These are phyloP conservation scores for Drosophila sproati DNA, from an alignment of 1,140 invertebrate species.

Conservation along the genomic window DNA sequence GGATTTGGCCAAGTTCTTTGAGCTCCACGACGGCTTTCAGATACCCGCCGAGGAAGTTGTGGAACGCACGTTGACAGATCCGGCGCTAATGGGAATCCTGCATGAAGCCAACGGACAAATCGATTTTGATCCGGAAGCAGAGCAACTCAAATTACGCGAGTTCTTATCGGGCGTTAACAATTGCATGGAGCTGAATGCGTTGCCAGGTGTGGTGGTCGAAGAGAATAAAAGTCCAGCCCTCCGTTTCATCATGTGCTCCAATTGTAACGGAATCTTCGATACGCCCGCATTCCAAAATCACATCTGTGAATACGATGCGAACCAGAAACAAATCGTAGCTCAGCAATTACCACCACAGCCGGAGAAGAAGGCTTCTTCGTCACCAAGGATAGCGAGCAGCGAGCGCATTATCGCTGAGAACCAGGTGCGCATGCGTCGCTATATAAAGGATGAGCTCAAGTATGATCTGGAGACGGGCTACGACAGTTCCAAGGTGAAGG, in stretches of 20 bases:
- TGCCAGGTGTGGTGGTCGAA: slow-evolving; percentile 12
- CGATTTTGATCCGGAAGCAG: slow-evolving; percentile 67
- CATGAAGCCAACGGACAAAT: slow-evolving; percentile 48
- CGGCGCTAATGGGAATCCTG: slow-evolving; percentile 61
- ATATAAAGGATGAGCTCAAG: slow-evolving; percentile 77
- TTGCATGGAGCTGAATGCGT: slow-evolving; percentile 31
- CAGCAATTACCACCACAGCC: not conserved
- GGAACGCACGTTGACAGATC: slow-evolving; percentile 65
- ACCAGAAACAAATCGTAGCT: slow-evolving; percentile 20
- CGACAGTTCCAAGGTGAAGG: slow-evolving; percentile 39
- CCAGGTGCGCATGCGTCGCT: slow-evolving; percentile 70
- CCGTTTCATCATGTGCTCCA: slow-evolving; percentile 54
- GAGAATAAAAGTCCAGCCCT: not conserved
- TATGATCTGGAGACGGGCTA: slow-evolving; percentile 58
- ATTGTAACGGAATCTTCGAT: slow-evolving; percentile 60
- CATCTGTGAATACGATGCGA: slow-evolving; percentile 47
- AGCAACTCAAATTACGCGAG: slow-evolving; percentile 66
- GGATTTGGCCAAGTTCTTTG: slow-evolving; percentile 48
- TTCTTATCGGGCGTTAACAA: slow-evolving; percentile 58
- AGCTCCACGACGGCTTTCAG: slow-evolving; percentile 1
- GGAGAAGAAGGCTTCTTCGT: not conserved
- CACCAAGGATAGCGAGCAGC: slow-evolving; percentile 26
- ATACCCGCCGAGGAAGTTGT: slow-evolving; percentile 56
- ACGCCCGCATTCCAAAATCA: slow-evolving; percentile 49
- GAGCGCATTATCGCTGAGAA: slow-evolving; percentile 68